Conservation (phyloP, 2,888 invertebrate species). For the Aphrophora alni region DNA sequence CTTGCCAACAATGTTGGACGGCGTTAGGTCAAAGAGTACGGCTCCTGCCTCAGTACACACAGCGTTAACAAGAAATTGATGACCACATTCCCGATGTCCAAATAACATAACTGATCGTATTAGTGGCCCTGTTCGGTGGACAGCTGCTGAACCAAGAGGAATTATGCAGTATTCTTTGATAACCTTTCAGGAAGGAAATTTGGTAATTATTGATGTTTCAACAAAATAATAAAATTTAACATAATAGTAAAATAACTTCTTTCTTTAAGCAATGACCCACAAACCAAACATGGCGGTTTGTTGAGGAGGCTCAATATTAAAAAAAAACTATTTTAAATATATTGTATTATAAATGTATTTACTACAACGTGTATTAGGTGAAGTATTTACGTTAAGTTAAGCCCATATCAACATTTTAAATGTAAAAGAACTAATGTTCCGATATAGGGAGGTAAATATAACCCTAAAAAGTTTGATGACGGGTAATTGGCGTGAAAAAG, state of each 20-base stretch:
- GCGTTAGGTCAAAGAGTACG: constrained; percentile 77
- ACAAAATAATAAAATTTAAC: background rate
- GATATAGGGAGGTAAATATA: no score
- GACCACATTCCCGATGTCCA: constrained; percentile 74
- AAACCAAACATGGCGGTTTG: no score
- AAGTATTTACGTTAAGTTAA: no score
- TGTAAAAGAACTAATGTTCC: no score
- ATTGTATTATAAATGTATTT: no score
- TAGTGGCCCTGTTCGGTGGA: constrained; percentile 54
- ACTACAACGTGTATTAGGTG: no score
- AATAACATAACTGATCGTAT: constrained; percentile 69
- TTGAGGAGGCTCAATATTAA: background rate
- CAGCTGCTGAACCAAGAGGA: constrained; percentile 60
- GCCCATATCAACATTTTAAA: no score
- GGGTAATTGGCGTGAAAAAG: no score
- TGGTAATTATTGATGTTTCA: no score
- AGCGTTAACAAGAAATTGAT: constrained; percentile 73
- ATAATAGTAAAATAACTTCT: background rate
- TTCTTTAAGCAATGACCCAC: background rate
- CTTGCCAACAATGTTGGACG: constrained; percentile 70
- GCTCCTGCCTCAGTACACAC: constrained; percentile 78
- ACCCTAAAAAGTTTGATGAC: no score
- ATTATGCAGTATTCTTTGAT: constrained; percentile 67
- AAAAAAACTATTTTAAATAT: no score
- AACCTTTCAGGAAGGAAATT: constrained; percentile 57